phyloP scores from a whole-genome alignment of 2,888 invertebrate genomes.

The Platycnemis pennipes region DNA sequence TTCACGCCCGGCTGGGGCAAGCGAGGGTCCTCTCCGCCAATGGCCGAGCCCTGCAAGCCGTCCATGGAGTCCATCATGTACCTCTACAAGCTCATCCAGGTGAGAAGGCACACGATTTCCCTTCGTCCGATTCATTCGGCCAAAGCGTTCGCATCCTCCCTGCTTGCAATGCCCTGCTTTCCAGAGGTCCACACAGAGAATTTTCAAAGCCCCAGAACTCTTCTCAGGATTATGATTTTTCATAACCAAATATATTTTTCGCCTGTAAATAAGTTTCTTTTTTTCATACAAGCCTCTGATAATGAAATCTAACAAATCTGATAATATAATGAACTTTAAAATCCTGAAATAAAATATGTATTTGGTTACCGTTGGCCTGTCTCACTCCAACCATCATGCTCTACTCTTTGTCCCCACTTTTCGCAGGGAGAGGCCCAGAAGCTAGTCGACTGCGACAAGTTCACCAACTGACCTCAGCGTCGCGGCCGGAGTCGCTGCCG shows the following conservation, averaged over 20 bases:
- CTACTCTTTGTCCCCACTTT: background rate
- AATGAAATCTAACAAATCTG: background rate
- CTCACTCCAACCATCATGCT: background rate
- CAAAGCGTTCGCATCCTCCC: too few species aligned
- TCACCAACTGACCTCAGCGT: background rate
- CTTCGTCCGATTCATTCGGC: too few species aligned
- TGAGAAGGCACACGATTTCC: too few species aligned
- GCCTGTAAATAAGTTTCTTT: background rate
- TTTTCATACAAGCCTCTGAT: background rate
- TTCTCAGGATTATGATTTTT: too few species aligned
- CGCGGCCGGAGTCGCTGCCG: background rate
- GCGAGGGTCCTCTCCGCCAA: background rate
- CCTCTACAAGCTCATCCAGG: slow-evolving; percentile 83
- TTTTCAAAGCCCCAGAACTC: too few species aligned
- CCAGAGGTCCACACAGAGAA: too few species aligned
- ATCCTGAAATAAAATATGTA: background rate
- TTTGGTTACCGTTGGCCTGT: background rate
- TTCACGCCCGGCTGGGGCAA: slow-evolving; percentile 81
- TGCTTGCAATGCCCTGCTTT: too few species aligned
- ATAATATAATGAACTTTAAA: background rate
- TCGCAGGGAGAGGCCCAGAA: slow-evolving; percentile 56
- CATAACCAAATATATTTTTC: background rate
- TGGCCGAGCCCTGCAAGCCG: slow-evolving; percentile 79
- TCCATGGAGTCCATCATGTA: slow-evolving; percentile 81
- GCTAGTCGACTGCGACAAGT: slow-evolving; percentile 54